These are phyloP conservation scores for Fragum fragum DNA, from an alignment of 2,888 invertebrate species.

Conservation along the genomic window DNA sequence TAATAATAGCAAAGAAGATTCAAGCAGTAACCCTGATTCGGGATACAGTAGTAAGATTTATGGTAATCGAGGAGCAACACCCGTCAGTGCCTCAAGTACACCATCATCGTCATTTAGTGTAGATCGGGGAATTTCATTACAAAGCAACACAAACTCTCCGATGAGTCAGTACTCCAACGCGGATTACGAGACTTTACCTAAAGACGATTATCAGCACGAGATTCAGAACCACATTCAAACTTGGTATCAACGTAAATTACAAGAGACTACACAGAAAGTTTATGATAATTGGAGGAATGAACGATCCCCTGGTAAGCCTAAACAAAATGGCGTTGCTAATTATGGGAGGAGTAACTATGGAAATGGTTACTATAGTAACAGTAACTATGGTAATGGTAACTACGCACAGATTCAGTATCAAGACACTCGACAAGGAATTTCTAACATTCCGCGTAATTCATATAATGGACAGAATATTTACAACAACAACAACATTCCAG, in stretches of 20 bases:
- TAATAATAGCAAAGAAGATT: constrained; percentile 80
- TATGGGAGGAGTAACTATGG: constrained; percentile 31
- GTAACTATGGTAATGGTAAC: constrained; percentile 56
- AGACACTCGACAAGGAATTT: constrained; percentile 24
- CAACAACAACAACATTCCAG: background rate
- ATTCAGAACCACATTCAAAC: constrained; percentile 76
- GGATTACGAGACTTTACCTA: constrained; percentile 68
- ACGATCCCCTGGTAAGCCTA: constrained; percentile 41
- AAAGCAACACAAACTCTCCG: constrained; percentile 76
- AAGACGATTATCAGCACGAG: constrained; percentile 61
- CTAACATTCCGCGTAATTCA: constrained; percentile 18
- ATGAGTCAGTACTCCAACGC: constrained; percentile 66
- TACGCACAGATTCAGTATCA: constrained; percentile 12
- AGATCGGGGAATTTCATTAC: constrained; percentile 74
- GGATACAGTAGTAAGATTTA: constrained; percentile 95
- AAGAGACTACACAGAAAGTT: constrained; percentile 77
- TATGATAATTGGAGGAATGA: constrained; percentile 68
- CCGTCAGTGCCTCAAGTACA: constrained; percentile 73
- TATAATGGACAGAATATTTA: constrained; percentile 18
- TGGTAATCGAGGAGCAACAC: constrained; percentile 82
- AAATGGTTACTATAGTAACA: constrained; percentile 38
- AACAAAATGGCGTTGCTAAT: constrained; percentile 37
- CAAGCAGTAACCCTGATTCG: constrained; percentile 90
- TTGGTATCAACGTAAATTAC: constrained; percentile 80
- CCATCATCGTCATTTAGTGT: constrained; percentile 82